Conservation (phyloP, 2,113 vertebrate species). For the Pseudopipra pipra region DNA sequence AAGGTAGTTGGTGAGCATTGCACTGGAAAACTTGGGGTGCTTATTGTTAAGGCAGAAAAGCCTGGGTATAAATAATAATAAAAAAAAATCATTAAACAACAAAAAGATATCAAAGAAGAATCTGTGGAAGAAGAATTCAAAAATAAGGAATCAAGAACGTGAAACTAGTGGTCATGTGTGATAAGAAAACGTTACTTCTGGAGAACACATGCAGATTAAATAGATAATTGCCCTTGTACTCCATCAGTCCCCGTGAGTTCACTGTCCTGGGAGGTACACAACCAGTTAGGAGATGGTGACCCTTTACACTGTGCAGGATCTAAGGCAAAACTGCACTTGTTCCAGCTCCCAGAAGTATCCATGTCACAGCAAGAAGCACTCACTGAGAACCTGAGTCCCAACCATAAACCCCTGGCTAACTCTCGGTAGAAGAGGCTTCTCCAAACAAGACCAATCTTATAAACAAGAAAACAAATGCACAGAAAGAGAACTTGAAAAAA, state of each 20-base stretch:
- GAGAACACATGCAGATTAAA: neutral
- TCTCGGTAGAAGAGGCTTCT: neutral
- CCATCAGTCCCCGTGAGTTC: neutral
- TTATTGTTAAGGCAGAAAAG: neutral
- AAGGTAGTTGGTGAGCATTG: neutral
- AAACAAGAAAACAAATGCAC: neutral
- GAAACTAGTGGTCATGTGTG: neutral
- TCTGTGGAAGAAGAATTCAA: neutral
- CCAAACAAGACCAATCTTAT: neutral
- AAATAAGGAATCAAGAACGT: neutral
- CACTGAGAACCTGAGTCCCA: neutral
- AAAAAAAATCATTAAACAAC: neutral
- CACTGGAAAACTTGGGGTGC: neutral
- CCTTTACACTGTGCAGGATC: too few relatives aligned
- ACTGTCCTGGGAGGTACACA: neutral
- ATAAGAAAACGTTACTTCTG: neutral
- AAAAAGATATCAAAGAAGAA: neutral
- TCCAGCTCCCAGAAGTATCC: neutral
- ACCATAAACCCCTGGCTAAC: neutral
- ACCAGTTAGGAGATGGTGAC: neutral
- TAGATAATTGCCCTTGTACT: neutral
- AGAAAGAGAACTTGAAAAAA: neutral
- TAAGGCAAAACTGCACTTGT: neutral
- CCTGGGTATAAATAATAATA: neutral
- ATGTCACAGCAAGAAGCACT: neutral